A percentile compares a stretch with the other conserved stretches of the same genome.
phyloP scores from a whole-genome alignment of 1,140 invertebrate species.

The Cecropterus lyciades region DNA sequence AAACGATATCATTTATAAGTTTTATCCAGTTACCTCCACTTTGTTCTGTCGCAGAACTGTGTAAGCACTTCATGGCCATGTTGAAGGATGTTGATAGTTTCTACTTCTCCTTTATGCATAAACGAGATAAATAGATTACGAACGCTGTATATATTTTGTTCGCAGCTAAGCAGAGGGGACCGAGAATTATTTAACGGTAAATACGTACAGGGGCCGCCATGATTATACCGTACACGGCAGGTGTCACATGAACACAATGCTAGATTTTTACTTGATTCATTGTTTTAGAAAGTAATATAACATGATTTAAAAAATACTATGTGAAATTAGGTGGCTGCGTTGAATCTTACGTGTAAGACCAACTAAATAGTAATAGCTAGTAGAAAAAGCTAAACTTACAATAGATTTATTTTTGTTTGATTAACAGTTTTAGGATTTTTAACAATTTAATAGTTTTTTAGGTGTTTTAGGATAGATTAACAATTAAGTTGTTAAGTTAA shows the following conservation, averaged over 20 bases:
- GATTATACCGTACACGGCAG: neutral
- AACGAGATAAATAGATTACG: neutral
- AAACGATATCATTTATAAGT: slow-evolving; percentile 26
- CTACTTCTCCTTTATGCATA: neutral
- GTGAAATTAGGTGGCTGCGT: too few species aligned
- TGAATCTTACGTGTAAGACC: too few species aligned
- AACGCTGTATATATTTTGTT: slow-evolving; percentile 1
- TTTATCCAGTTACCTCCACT: slow-evolving; percentile 2
- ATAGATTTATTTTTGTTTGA: too few species aligned
- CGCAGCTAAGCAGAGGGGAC: slow-evolving; percentile 2
- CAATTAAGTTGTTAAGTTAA: too few species aligned
- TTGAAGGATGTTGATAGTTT: neutral
- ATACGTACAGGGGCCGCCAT: neutral
- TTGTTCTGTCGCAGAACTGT: slow-evolving; percentile 4
- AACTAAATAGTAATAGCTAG: too few species aligned
- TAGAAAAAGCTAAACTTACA: too few species aligned
- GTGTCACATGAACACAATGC: neutral
- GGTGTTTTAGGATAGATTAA: too few species aligned
- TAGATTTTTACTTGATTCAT: neutral
- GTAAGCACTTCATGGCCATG: neutral
- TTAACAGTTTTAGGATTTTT: too few species aligned
- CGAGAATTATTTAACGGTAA: slow-evolving; percentile 5
- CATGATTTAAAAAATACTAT: too few species aligned
- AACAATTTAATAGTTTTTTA: too few species aligned
- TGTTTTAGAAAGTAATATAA: neutral